Evolutionary conservation across 2,113 vertebrate genomes (phyloP), one percentile per base, ranked within the genome.

Genomic region (Naja naja): DNA sequence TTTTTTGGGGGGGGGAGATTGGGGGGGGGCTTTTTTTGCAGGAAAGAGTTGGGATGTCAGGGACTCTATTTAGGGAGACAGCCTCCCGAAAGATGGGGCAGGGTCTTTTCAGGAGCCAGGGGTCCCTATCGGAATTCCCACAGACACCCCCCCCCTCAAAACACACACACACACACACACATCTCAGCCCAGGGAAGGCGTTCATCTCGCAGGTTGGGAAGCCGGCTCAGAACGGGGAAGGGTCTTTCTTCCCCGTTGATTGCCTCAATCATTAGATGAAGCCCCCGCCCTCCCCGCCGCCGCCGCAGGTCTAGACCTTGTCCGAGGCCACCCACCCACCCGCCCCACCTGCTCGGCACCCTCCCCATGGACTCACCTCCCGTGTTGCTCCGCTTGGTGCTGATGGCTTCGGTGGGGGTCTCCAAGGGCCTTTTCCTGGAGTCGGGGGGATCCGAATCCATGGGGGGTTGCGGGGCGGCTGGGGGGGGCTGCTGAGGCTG

Each of bases 341-440:
- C 1, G n/a, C 14, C 18, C 47, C 43, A 4, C 16, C 47, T 16
- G 6, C 9, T 23, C 16, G 16, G 4, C 30, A 3, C 54, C 30
- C 14, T 1, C 14, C 1, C 45, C 4, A 3, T 4, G 47, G 5
- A 93, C 98, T 98, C 97, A 98, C 98, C 98, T 98, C 98, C 98
- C 45, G 98, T 98, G 97, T 98, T 98, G 93, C 98, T 98, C 95
- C 98, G 97, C 93, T 98, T 98, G 96, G 98, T 98, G 98, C 98
- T 98, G 97, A 97, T 98, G 93, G 98, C 98, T 96, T 98, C 98
- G 85, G 98, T 98, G 81, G 98, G 98, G 56, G 98, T 98, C 98
- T 98, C 98, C 95, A 98, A 95, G 54, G 98, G 98, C 97, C 98
- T 98, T 95, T 98, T 98, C 91, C 98, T 97, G 11, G 98, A 98